Base-by-base conservation (phyloP, 2,888 invertebrate genomes). In the Phaonia tiefii region DNA sequence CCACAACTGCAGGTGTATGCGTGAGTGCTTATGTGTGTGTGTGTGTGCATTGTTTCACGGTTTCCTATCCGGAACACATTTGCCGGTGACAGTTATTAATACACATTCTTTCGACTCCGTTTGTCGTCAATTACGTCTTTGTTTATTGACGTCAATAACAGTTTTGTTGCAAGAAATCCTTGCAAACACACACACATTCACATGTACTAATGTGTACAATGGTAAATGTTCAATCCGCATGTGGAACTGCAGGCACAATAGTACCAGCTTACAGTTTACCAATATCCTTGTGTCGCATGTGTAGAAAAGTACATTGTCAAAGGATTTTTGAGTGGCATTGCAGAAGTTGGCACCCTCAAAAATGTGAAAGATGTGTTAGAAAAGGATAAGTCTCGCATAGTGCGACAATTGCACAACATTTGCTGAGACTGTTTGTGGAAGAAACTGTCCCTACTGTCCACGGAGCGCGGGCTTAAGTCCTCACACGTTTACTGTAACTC, bases 31-130 rank as follows among this genome's bases (percentile, higher is more conserved):
- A 13, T 20, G 20, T 37, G n/a, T 20, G 2, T 25, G 10, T 22
- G 69, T 39, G 7, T 15, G 39, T 56, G 39, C 70, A 39, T 58
- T 46, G 8, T 49, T 60, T 39, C 37, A 39, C 11, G 54, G 25
- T 25, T 22, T 54, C 60, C 15, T 70, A 60, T 77, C 42, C 8
- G 54, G 44, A 39, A 17, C 44, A 80, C 77, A 80, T 71, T 77
- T 80, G 74, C 51, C 51, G 49, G n/a, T 74, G 80, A 67, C 77
- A 77, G 77, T 60, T 80, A 80, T 80, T 77, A 80, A 80, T 67
- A 74, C 49, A 66, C 60, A 80, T 77, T 80, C 25, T 60, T 42
- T 31, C n/a, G 73, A 65, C 72, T 67, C 75, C 67, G 44, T 67
- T 76, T 76, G 73, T 76, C 65, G 56, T 76, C 80, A 73, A 70